A percentile compares a stretch with the other conserved stretches of the same genome.
These are phyloP conservation scores for Enteromius unitaeniatus DNA, from an alignment of 2,797 vertebrate genomes.

Conservation along the genomic window DNA sequence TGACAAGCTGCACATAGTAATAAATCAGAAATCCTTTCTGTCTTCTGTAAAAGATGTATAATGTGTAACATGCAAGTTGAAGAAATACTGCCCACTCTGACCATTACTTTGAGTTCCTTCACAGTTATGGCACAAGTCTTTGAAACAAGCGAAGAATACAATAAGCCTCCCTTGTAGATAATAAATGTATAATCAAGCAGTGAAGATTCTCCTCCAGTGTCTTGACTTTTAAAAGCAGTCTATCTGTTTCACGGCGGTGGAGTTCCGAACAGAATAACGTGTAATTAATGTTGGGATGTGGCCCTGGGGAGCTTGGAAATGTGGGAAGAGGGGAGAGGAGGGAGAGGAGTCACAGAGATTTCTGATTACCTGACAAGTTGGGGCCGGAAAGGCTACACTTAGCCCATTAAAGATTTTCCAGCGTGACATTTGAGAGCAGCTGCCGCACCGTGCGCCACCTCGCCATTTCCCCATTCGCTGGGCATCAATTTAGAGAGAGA, in stretches of 20 bases:
- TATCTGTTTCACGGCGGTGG: slow-evolving; percentile 82
- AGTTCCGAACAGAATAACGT: slow-evolving; percentile 89
- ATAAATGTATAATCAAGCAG: slow-evolving; percentile 59
- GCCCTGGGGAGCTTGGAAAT: slow-evolving; percentile 81
- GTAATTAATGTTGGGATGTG: slow-evolving; percentile 93
- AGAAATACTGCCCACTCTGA: neutral
- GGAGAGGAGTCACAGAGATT: slow-evolving; percentile 86
- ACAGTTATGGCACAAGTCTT: neutral
- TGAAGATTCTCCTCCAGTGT: slow-evolving; percentile 68
- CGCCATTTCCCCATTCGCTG: slow-evolving; percentile 94
- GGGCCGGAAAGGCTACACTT: slow-evolving; percentile 99
- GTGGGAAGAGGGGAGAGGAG: slow-evolving; percentile 58
- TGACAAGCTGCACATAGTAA: neutral
- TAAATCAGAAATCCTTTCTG: neutral
- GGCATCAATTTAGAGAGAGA: slow-evolving; percentile 86
- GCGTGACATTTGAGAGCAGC: slow-evolving; percentile 98
- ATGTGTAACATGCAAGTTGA: neutral
- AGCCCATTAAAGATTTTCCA: slow-evolving; percentile 98
- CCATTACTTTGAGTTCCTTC: neutral
- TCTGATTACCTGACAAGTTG: slow-evolving; percentile 96
- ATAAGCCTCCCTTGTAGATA: slow-evolving; percentile 6
- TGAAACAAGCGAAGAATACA: slow-evolving; percentile 3
- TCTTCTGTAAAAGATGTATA: neutral
- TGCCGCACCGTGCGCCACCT: slow-evolving; percentile 85
- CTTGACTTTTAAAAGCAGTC: slow-evolving; percentile 83